Evolutionary conservation across 2,888 invertebrate genomes (phyloP).

Genomic region (Parascotia fuliginaria): DNA sequence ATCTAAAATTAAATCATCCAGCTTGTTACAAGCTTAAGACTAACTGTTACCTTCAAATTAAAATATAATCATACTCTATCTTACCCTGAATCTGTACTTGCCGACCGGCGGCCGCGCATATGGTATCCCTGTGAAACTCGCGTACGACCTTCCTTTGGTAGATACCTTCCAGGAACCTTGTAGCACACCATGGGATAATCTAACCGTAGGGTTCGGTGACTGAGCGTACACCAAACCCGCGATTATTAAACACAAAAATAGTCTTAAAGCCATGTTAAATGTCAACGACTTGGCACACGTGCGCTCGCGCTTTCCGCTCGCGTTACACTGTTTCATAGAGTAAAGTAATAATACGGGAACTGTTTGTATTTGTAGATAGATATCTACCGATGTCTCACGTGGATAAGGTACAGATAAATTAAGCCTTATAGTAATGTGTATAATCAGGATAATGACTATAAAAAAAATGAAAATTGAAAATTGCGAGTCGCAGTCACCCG

Average conservation of each 20-base stretch:
- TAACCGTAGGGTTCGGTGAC: slow-evolving; percentile 63
- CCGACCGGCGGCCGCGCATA: slow-evolving; percentile 88
- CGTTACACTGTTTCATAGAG: background rate
- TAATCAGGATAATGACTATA: no score
- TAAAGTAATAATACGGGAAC: no score
- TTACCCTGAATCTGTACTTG: slow-evolving; percentile 86
- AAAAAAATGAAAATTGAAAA: no score
- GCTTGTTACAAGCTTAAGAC: no score
- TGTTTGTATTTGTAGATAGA: no score
- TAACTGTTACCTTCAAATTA: no score
- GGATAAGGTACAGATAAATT: no score
- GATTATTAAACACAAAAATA: slow-evolving; percentile 50
- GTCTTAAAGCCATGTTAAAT: slow-evolving; percentile 32
- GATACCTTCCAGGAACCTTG: slow-evolving; percentile 74
- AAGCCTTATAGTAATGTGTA: no score
- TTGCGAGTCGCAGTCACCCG: no score
- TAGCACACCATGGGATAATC: slow-evolving; percentile 64
- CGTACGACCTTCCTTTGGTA: slow-evolving; percentile 73
- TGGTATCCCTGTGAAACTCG: slow-evolving; percentile 88
- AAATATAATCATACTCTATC: slow-evolving; percentile 21
- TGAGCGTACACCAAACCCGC: slow-evolving; percentile 48
- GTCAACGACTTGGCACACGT: background rate
- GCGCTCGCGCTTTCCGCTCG: background rate
- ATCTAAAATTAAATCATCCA: no score
- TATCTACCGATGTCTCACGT: no score